Conservation (phyloP, 2,888 invertebrate species). For the Cataglyphis livida region DNA sequence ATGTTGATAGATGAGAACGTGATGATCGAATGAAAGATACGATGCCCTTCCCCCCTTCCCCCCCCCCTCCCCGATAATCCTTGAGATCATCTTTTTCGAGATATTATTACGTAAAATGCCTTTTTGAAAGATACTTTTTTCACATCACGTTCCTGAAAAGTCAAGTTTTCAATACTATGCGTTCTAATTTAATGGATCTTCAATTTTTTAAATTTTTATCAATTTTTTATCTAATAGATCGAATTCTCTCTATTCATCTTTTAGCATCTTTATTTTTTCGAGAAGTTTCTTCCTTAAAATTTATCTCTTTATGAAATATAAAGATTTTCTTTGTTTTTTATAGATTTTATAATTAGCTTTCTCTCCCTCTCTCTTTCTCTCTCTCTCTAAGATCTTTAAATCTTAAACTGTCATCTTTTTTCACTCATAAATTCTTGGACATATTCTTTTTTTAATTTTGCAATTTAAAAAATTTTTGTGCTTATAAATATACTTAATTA, state of each 20-base stretch:
- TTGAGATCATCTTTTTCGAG: neutral
- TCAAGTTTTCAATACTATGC: neutral
- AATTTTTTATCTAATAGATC: neutral
- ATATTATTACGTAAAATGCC: slow-evolving; percentile 9
- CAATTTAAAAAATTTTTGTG: neutral
- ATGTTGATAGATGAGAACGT: slow-evolving; percentile 46
- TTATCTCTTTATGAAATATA: neutral
- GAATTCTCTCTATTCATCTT: neutral
- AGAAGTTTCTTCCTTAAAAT: neutral
- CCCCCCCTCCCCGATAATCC: neutral
- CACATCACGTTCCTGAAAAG: neutral
- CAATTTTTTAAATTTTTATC: neutral
- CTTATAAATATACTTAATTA: neutral
- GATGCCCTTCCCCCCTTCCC: neutral
- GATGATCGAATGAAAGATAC: slow-evolving; percentile 32
- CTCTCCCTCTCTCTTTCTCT: neutral
- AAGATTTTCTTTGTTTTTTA: neutral
- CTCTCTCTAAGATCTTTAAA: neutral
- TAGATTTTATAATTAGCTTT: neutral
- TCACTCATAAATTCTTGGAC: neutral
- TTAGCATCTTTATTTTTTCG: neutral
- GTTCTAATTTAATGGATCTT: neutral
- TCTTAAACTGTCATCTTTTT: neutral
- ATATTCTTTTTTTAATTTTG: neutral
- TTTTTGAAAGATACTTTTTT: neutral